These are phyloP conservation scores for Dromius quadrimaculatus DNA, from an alignment of 2,888 invertebrate species.

Conservation along the genomic window DNA sequence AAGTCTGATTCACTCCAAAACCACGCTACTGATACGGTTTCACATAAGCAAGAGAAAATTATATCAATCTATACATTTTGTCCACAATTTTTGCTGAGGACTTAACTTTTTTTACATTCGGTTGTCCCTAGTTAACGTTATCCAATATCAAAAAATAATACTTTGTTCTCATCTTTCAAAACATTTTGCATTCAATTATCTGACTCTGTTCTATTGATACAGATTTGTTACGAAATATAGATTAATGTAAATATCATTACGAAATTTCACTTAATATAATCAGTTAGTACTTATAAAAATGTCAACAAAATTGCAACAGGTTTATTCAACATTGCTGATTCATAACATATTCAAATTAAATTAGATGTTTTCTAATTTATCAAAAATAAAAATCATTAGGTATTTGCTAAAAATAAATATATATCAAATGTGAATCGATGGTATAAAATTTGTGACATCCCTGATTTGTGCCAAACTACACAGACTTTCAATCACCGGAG, in stretches of 20 bases:
- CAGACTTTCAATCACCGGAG: constrained; percentile 2
- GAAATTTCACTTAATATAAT: constrained; percentile 19
- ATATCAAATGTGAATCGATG: not conserved
- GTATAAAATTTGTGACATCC: constrained; percentile 21
- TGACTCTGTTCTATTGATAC: no score
- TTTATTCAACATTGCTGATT: constrained; percentile 7
- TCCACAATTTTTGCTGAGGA: no score
- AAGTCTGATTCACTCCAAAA: no score
- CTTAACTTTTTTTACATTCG: no score
- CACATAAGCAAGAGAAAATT: no score
- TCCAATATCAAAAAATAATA: no score
- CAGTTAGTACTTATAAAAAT: no score
- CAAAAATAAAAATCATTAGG: constrained; percentile 24
- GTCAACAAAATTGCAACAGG: constrained; percentile 13
- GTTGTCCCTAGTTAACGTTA: no score
- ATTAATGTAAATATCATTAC: not conserved
- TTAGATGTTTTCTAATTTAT: constrained; percentile 27
- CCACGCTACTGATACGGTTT: no score
- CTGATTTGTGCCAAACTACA: constrained; percentile 18
- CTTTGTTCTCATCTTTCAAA: no score
- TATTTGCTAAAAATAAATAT: constrained; percentile 8
- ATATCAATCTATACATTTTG: no score
- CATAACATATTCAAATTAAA: constrained; percentile 22
- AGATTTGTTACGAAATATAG: constrained; percentile 9
- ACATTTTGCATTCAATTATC: no score